phyloP scores from a whole-genome alignment of 2,113 vertebrate species.

The Synodontis membranacea region DNA sequence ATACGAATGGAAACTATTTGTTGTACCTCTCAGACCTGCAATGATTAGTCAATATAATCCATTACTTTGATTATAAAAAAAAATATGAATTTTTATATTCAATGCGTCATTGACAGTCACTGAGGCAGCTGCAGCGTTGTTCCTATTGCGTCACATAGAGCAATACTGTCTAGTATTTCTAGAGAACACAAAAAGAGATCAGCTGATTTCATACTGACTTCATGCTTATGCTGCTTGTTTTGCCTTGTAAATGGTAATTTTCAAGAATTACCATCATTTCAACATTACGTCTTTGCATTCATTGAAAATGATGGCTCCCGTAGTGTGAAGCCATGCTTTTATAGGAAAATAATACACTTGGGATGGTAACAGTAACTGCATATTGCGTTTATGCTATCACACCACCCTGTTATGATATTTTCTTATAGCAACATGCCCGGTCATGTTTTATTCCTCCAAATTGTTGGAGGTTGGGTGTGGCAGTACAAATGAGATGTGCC shows the following conservation, averaged over 20 bases:
- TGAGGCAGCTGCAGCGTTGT: background rate
- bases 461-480: background rate
- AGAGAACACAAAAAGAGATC: background rate
- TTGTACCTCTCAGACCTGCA: background rate
- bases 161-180: background rate
- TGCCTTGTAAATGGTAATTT: background rate
- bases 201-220: background rate
- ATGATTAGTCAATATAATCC: background rate
- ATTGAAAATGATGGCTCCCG: background rate
- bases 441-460: background rate
- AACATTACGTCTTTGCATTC: background rate
- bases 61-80: background rate
- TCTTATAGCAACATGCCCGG: background rate
- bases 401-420: background rate
- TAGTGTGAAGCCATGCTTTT: background rate
- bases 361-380: background rate
- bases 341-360: background rate
- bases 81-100: background rate
- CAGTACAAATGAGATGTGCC: background rate
- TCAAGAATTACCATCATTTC: background rate
- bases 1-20: background rate
- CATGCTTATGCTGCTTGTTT: background rate
- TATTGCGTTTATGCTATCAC: background rate
- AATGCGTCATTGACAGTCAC: background rate
- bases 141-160: background rate